Conservation (phyloP, 2,113 vertebrate species). For the Nanorana parkeri region DNA sequence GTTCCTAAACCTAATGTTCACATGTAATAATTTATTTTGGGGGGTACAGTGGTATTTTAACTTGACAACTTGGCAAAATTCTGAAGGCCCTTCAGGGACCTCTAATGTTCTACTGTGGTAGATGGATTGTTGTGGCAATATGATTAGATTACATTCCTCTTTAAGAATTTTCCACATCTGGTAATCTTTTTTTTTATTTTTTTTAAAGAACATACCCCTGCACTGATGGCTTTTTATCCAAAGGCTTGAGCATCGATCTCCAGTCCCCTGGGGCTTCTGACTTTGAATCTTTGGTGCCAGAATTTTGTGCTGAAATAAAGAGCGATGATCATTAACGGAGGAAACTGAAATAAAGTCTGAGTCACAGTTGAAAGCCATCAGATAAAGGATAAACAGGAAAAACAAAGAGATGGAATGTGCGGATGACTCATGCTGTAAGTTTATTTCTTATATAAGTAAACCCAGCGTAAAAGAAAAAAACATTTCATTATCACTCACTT, state of each 20-base stretch:
- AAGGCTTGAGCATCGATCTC: conserved; percentile 74
- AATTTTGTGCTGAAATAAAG: conserved; percentile 45
- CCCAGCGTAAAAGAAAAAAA: background rate
- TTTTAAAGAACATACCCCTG: conserved; percentile 72
- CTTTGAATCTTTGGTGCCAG: conserved; percentile 47
- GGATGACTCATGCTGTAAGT: background rate
- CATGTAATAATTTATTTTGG: too few relatives aligned
- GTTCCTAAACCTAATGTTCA: too few relatives aligned
- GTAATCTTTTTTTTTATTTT: too few relatives aligned
- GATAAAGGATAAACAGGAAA: background rate
- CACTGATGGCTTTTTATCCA: conserved; percentile 58
- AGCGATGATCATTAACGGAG: background rate
- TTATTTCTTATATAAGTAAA: background rate
- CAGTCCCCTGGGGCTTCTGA: conserved; percentile 74
- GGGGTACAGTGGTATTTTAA: too few relatives aligned
- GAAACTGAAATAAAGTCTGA: background rate
- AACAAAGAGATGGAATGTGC: background rate
- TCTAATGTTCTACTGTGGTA: too few relatives aligned
- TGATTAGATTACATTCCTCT: too few relatives aligned
- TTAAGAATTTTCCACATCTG: too few relatives aligned
- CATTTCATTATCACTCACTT: background rate
- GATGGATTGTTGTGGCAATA: too few relatives aligned
- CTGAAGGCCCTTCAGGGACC: too few relatives aligned
- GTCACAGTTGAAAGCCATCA: conserved; percentile 1
- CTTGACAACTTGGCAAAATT: too few relatives aligned